phyloP scores from a whole-genome alignment of 2,797 vertebrate species.

The Coracias cyanogaster region DNA sequence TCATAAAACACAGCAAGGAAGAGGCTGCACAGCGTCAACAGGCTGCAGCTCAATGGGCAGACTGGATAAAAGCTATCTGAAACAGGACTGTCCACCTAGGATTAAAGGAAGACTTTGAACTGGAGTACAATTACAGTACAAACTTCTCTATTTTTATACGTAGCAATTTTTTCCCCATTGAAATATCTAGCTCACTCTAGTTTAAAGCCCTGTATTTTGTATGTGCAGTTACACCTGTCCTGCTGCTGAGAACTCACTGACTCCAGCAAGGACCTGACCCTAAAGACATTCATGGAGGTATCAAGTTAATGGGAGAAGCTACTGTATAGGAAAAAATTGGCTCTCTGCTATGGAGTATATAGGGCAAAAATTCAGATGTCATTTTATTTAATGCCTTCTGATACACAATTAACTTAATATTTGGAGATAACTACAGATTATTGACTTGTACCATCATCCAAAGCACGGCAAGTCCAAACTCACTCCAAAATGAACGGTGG shows the following conservation, averaged over 20 bases:
- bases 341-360: neutral
- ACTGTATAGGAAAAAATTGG: neutral
- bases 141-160: neutral
- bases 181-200: neutral
- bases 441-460: neutral
- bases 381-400: neutral
- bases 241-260: neutral
- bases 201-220: neutral
- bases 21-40: neutral
- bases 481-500: fast-evolving
- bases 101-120: neutral
- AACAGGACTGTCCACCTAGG: neutral
- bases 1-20: neutral
- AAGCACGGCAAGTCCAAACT: neutral
- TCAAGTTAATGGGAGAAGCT: neutral
- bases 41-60: neutral
- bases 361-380: neutral
- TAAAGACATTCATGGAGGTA: neutral
- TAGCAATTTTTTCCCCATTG: neutral
- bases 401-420: neutral
- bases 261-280: neutral
- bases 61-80: neutral
- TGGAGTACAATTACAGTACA: neutral
- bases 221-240: neutral
- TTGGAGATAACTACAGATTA: neutral